Evolutionary conservation across 2,113 vertebrate species (phyloP).

Genomic region (Elaphurus davidianus): DNA sequence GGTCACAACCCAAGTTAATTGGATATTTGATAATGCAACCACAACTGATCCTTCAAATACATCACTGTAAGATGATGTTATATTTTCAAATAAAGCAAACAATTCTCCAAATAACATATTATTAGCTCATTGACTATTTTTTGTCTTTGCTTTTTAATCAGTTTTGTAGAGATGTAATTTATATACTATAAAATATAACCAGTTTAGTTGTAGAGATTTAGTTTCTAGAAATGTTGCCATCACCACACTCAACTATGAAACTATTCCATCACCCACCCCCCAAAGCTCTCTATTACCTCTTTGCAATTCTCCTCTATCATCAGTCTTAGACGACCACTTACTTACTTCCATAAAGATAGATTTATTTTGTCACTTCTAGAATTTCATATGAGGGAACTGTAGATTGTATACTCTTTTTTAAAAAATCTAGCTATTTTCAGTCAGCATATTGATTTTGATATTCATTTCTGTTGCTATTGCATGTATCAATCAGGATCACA

Average conservation of each 20-base stretch:
- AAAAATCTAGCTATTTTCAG: not conserved
- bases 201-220: not conserved
- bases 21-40: slow-evolving; percentile 34
- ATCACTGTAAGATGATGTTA: slow-evolving; percentile 8
- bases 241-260: not conserved
- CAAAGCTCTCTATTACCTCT: not conserved
- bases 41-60: slow-evolving; percentile 51
- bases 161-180: not conserved
- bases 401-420: not conserved
- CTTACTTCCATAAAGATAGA: not conserved
- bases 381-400: not conserved
- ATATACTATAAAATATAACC: not conserved
- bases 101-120: not conserved
- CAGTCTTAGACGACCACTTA: not conserved
- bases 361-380: not conserved
- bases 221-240: not conserved
- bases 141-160: not conserved
- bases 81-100: slow-evolving; percentile 31
- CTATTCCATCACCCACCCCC: not conserved
- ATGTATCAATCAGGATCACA: not conserved
- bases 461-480: not conserved
- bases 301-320: not conserved
- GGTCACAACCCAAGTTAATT: slow-evolving; percentile 70
- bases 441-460: not conserved
- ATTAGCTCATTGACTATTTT: not conserved